Conservation (phyloP, 2,113 vertebrate genomes). For the Chaetorhynchus papuensis region DNA sequence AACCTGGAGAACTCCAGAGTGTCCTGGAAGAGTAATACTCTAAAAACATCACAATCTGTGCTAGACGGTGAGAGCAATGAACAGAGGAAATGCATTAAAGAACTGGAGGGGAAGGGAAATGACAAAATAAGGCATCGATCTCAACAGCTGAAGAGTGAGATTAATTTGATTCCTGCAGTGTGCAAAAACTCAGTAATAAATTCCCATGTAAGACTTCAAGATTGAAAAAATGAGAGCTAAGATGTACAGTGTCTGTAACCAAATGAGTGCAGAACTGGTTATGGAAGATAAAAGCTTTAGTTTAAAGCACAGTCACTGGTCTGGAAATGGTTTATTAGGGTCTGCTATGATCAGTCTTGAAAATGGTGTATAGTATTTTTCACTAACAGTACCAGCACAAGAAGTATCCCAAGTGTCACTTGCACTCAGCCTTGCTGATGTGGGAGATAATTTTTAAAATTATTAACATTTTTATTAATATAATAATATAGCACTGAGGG, state of each 20-base stretch:
- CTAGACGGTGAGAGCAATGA: background rate
- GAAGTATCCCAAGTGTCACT: background rate
- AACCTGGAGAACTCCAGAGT: background rate
- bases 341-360: background rate
- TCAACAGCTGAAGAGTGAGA: background rate
- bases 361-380: background rate
- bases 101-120: background rate
- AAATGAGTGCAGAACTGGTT: background rate
- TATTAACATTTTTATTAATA: background rate
- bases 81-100: background rate
- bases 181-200: background rate
- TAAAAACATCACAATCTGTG: background rate
- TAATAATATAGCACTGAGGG: background rate
- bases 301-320: background rate
- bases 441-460: background rate
- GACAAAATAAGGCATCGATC: fast-evolving
- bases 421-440: background rate
- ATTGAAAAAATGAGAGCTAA: background rate
- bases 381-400: background rate
- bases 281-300: background rate
- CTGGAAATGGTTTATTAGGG: background rate
- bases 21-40: background rate
- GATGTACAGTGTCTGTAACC: fast-evolving
- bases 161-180: background rate
- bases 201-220: background rate